Conservation (phyloP, 92 coral and sea anemone species). For the Galaxea fascicularis region DNA sequence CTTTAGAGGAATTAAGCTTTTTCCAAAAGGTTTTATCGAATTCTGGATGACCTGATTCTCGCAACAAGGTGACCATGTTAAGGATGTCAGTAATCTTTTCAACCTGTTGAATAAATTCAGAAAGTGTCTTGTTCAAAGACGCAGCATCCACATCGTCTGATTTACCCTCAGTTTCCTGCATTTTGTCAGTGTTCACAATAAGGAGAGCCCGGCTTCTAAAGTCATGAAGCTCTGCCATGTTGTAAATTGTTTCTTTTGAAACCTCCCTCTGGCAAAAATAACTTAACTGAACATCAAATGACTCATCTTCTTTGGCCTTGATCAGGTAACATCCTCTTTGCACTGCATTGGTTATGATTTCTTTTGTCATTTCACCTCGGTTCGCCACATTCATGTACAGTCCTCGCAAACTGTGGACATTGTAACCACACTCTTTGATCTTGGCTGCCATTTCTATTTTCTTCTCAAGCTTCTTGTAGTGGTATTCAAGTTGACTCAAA, state of each 20-base stretch:
- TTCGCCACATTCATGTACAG: constrained; percentile 86
- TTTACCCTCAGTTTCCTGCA: constrained; percentile 20
- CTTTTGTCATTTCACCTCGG: constrained; percentile 93
- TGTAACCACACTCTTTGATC: constrained; percentile 76
- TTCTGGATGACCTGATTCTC: constrained; percentile 77
- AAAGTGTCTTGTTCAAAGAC: constrained; percentile 53
- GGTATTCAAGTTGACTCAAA: constrained; percentile 32
- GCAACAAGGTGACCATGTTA: constrained; percentile 48
- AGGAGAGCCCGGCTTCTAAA: constrained; percentile 96
- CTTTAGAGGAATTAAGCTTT: constrained; percentile 58
- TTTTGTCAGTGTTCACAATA: constrained; percentile 85
- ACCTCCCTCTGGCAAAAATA: constrained; percentile 68
- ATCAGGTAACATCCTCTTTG: constrained; percentile 76
- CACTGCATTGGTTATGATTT: constrained; percentile 79
- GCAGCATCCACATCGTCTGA: constrained; percentile 10
- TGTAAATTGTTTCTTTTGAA: constrained; percentile 67
- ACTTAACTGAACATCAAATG: constrained; percentile 66
- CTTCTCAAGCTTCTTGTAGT: constrained; percentile 49
- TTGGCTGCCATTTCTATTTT: constrained; percentile 81
- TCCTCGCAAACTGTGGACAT: constrained; percentile 87
- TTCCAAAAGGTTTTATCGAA: constrained; percentile 61
- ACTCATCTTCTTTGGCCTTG: constrained; percentile 42
- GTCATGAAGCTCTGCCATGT: constrained; percentile 83
- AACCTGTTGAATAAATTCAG: constrained; percentile 76
- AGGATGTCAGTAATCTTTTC: constrained; percentile 83